Percentiles rank a stretch among this genome's conserved stretches.
Conservation (phyloP, 2,797 vertebrate genomes). For the Gorsachius magnificus region DNA sequence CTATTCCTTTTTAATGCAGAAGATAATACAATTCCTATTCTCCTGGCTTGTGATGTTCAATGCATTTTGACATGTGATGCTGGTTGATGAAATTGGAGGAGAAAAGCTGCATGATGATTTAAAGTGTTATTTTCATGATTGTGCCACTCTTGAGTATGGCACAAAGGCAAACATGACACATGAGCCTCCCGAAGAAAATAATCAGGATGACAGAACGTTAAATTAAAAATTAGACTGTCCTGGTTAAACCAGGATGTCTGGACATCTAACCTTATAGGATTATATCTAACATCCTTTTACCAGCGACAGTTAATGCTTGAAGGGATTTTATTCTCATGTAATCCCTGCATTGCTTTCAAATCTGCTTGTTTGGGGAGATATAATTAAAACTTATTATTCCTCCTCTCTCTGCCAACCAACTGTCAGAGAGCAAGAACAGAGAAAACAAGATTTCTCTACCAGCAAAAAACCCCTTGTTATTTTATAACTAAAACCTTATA, state of each 20-base stretch:
- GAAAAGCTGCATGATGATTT: conserved; percentile 67
- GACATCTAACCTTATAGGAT: conserved; percentile 71
- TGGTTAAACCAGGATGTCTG: conserved; percentile 65
- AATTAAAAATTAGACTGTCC: conserved; percentile 70
- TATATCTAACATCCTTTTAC: conserved; percentile 68
- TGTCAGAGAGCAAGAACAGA: conserved; percentile 63
- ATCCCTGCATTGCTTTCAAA: conserved; percentile 73
- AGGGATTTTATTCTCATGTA: conserved; percentile 67
- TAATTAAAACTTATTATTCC: conserved; percentile 78
- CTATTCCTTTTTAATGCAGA: conserved; percentile 54
- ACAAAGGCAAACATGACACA: conserved; percentile 64
- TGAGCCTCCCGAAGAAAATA: conserved; percentile 58
- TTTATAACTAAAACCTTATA: conserved; percentile 46
- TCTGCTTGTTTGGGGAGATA: conserved; percentile 73
- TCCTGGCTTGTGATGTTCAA: conserved; percentile 54
- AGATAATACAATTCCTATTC: conserved; percentile 60
- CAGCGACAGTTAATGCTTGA: conserved; percentile 67
- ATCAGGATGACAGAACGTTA: conserved; percentile 65
- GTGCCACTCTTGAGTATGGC: conserved; percentile 55
- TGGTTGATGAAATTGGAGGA: conserved; percentile 67
- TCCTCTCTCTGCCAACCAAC: conserved; percentile 69
- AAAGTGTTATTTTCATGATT: conserved; percentile 66
- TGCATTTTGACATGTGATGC: conserved; percentile 67
- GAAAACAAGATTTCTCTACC: conserved; percentile 64
- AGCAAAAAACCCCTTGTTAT: conserved; percentile 48